Evolutionary conservation across 2,113 vertebrate genomes (phyloP).

Genomic region (Tachysurus vachellii): DNA sequence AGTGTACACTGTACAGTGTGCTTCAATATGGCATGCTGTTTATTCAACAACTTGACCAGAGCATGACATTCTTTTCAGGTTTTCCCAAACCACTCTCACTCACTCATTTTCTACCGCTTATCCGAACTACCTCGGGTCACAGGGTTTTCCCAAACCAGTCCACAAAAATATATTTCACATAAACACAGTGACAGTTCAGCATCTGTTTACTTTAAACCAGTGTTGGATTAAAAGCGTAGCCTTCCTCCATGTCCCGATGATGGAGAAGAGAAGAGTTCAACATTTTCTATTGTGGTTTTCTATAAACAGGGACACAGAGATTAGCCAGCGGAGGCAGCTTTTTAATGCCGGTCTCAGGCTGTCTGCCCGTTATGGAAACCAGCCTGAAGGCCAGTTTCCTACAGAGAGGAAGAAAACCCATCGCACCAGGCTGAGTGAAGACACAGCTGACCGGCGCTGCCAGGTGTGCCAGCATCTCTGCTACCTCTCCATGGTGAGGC

Average conservation of each 20-base stretch:
- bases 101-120: no score
- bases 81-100: no score
- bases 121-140: no score
- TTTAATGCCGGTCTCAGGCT: conserved; percentile 83
- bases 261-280: no score
- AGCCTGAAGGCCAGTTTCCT: conserved; percentile 69
- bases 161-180: not conserved
- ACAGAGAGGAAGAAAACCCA: conserved; percentile 82
- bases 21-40: not conserved
- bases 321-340: conserved; percentile 83
- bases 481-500: conserved; percentile 87
- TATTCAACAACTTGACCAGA: not conserved
- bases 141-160: no score
- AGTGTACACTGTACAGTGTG: not conserved
- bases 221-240: not conserved
- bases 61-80: not conserved
- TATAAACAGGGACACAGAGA: conserved; percentile 81
- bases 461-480: conserved; percentile 88
- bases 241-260: not conserved
- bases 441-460: conserved; percentile 84
- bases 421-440: conserved; percentile 83
- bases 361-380: conserved; percentile 82
- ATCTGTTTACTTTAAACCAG: not conserved
- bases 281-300: no score
- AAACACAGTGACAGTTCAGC: not conserved